Evolutionary conservation across 2,888 invertebrate genomes (phyloP).

Genomic region (Noctua janthe): DNA sequence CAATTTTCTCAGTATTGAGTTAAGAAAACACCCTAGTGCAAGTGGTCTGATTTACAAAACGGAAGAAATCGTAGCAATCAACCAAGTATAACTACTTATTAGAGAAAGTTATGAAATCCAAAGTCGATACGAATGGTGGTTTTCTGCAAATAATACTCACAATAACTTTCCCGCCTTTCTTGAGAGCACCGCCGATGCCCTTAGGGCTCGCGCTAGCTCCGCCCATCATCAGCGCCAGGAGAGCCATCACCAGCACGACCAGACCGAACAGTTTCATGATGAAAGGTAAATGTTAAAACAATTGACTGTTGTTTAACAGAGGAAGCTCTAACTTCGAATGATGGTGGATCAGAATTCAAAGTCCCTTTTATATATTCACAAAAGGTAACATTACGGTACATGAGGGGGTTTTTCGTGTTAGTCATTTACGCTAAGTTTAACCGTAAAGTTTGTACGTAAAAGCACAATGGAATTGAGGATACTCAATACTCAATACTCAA

Average conservation of each 20-base stretch:
- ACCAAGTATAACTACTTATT: neutral
- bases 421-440: conserved; percentile 25
- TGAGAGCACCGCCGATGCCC: conserved; percentile 58
- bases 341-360: conserved; percentile 10
- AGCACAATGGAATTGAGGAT: conserved; percentile 30
- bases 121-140: neutral
- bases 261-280: conserved; percentile 52
- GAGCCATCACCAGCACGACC: conserved; percentile 43
- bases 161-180: conserved; percentile 68
- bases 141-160: conserved; percentile 60
- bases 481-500: no score
- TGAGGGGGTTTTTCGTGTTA: conserved; percentile 35
- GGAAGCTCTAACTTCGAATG: conserved; percentile 42
- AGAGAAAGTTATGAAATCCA: neutral
- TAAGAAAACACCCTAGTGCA: neutral
- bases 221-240: conserved; percentile 45
- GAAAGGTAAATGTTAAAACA: neutral
- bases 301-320: neutral
- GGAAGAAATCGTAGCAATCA: neutral
- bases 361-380: conserved; percentile 30
- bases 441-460: neutral
- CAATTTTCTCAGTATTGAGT: neutral
- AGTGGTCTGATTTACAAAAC: neutral
- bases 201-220: conserved; percentile 50
- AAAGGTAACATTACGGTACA: neutral